Conservation (phyloP, 2,113 vertebrate species). For the Hydrolagus affinis region DNA sequence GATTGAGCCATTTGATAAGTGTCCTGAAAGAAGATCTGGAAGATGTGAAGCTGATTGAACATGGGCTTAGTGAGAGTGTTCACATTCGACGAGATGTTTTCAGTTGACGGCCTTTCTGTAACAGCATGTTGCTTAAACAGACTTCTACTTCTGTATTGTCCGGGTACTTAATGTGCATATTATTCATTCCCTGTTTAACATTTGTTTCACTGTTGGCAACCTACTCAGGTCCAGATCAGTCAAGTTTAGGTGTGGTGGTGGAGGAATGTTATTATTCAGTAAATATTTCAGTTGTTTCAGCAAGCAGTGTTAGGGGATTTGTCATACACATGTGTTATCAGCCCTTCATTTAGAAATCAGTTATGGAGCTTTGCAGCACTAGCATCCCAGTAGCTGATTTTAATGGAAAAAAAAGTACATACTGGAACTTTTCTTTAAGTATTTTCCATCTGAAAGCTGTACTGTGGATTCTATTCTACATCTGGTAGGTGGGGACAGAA, state of each 20-base stretch:
- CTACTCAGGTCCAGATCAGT: not conserved
- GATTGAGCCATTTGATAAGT: slow-evolving; percentile 84
- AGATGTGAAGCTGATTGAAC: slow-evolving; percentile 89
- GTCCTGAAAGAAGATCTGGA: slow-evolving; percentile 94
- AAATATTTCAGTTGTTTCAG: not conserved
- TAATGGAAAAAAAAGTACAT: not conserved
- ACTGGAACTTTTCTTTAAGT: not conserved
- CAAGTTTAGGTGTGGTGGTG: not conserved
- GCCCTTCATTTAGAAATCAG: not conserved
- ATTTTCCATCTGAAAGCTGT: slow-evolving; percentile 12
- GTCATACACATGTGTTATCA: not conserved
- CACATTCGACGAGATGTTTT: slow-evolving; percentile 76
- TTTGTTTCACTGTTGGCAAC: not conserved
- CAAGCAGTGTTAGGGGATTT: not conserved
- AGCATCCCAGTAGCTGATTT: not conserved
- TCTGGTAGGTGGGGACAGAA: not conserved
- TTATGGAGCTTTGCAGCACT: not conserved
- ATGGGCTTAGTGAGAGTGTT: slow-evolving; percentile 76
- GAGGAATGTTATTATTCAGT: not conserved
- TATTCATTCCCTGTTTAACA: not conserved
- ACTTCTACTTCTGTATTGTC: not conserved
- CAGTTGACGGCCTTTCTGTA: slow-evolving; percentile 58
- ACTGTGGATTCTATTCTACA: slow-evolving; percentile 1
- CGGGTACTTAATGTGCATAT: no score
- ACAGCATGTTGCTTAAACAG: not conserved